A percentile compares a stretch with the other conserved stretches of the same genome.
These are phyloP conservation scores for Sigmodon hispidus DNA, from an alignment of 2,113 vertebrate species.

Conservation along the genomic window DNA sequence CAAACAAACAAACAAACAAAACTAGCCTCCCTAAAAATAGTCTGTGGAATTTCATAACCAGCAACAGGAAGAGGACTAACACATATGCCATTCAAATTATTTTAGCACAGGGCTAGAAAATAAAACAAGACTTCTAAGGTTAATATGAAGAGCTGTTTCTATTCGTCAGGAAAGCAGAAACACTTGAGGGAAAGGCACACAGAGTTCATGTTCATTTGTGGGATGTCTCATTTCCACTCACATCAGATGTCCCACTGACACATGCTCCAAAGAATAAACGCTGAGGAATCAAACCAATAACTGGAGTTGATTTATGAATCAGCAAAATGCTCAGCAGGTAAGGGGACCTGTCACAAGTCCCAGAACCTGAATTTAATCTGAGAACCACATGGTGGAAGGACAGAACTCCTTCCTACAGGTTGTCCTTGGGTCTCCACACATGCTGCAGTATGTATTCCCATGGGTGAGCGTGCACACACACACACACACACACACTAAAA, in stretches of 20 bases:
- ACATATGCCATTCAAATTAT: background rate
- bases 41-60: background rate
- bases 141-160: background rate
- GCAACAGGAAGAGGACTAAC: background rate
- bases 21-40: background rate
- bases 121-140: constrained; percentile 9
- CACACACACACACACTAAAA: background rate
- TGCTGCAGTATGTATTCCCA: background rate
- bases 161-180: background rate
- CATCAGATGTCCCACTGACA: background rate
- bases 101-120: background rate
- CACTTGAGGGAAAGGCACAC: background rate
- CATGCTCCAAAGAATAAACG: background rate
- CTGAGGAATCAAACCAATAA: constrained; percentile 13
- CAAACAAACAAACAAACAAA: too few species aligned
- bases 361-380: background rate
- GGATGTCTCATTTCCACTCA: background rate
- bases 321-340: background rate
- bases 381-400: background rate
- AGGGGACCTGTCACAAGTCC: background rate
- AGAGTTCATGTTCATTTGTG: background rate
- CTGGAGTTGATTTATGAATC: background rate
- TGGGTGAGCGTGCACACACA: background rate
- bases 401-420: background rate
- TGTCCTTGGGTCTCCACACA: background rate